Conservation (phyloP, 37 sponge, comb jelly and placozoan genomes). For the Beroe forskalii region DNA sequence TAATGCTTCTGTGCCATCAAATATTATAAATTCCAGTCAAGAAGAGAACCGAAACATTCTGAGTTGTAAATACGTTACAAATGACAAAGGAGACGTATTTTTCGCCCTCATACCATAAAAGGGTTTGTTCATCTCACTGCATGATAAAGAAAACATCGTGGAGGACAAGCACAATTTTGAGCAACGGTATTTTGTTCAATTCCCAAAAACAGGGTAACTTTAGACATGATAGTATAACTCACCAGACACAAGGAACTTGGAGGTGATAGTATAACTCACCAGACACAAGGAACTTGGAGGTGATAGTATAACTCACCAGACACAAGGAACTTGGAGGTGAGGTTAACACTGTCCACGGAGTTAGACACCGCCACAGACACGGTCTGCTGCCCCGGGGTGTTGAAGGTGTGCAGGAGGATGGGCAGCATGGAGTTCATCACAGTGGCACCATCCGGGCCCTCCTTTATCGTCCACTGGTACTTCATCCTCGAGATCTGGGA, state of each 20-base stretch:
- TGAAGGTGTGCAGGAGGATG: constrained; percentile 26
- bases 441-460: not conserved
- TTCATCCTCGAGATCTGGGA: not conserved
- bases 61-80: too few relatives aligned
- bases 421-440: not conserved
- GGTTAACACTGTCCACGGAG: not conserved
- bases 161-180: too few relatives aligned
- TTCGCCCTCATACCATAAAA: too few relatives aligned
- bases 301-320: not conserved
- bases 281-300: not conserved
- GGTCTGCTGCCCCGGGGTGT: not conserved
- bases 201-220: too few relatives aligned
- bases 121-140: too few relatives aligned
- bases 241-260: too few relatives aligned
- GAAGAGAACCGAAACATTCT: too few relatives aligned
- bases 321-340: not conserved
- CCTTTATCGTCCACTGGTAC: not conserved
- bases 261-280: not conserved
- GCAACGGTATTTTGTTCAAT: too few relatives aligned
- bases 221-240: not conserved
- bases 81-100: too few relatives aligned
- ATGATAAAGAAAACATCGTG: not conserved
- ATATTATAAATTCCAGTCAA: too few relatives aligned
- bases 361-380: constrained; percentile 29
- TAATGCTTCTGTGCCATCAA: too few relatives aligned